A percentile compares a stretch with the other conserved stretches of the same genome.
These are phyloP conservation scores for Eupithecia tripunctaria DNA, from an alignment of 2,888 invertebrate genomes.

Conservation along the genomic window DNA sequence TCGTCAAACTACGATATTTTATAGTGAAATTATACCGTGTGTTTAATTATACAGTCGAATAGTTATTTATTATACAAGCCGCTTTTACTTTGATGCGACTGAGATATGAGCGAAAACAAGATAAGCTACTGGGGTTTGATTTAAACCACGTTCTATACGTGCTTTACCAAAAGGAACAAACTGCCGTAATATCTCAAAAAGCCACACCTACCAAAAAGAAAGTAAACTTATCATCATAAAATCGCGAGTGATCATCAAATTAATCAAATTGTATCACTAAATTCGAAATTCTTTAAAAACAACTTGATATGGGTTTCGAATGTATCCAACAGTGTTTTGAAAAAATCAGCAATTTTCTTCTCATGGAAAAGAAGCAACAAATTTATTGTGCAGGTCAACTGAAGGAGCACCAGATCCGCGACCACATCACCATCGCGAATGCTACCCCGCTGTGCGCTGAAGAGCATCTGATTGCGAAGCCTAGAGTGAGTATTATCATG, in stretches of 20 bases:
- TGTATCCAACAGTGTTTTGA: background rate
- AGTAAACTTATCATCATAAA: too few species aligned
- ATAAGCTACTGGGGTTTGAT: too few species aligned
- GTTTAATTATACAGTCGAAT: too few species aligned
- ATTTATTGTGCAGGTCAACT: conserved; percentile 74
- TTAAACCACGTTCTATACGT: too few species aligned
- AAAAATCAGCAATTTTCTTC: background rate
- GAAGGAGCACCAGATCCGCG: conserved; percentile 84
- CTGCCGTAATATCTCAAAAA: too few species aligned
- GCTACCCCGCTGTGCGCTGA: conserved; percentile 73
- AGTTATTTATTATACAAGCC: too few species aligned
- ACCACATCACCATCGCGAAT: conserved; percentile 72
- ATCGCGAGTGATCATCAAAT: background rate
- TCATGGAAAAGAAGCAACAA: conserved; percentile 9
- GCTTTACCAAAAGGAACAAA: too few species aligned
- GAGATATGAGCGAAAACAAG: too few species aligned
- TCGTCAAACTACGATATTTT: too few species aligned
- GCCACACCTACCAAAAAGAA: too few species aligned
- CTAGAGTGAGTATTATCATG: conserved; percentile 63
- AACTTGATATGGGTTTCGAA: too few species aligned
- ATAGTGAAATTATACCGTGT: too few species aligned
- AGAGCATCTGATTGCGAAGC: conserved; percentile 77
- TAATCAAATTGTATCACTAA: background rate
- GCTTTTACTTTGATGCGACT: background rate
- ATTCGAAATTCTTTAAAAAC: background rate